Conservation (phyloP, 2,888 invertebrate genomes). For the Meta bourneti region DNA sequence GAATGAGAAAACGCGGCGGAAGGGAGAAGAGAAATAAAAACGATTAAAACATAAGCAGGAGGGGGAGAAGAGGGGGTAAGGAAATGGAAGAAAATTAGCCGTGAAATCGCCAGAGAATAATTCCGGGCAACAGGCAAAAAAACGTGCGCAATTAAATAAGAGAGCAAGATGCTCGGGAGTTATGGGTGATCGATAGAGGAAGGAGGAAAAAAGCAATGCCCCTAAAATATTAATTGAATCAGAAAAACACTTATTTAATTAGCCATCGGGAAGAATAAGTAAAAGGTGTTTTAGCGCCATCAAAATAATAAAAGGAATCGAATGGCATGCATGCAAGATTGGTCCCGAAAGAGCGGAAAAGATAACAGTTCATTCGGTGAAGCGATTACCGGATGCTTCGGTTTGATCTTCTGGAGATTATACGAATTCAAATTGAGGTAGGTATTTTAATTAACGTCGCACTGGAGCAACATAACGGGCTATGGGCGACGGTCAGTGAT, state of each 20-base stretch:
- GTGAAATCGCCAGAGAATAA: slow-evolving; percentile 56
- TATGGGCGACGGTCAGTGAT: no score
- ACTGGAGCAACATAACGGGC: no score
- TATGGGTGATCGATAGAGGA: neutral
- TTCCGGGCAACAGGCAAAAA: neutral
- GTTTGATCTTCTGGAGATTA: no score
- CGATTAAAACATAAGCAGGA: slow-evolving; percentile 1
- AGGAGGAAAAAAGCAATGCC: neutral
- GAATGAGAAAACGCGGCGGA: neutral
- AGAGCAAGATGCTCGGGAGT: neutral
- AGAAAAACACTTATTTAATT: slow-evolving; percentile 1
- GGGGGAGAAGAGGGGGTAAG: neutral
- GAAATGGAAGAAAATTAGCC: slow-evolving; percentile 50
- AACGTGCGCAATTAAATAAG: slow-evolving; percentile 5
- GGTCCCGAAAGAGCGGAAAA: no score
- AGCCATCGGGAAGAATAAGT: neutral
- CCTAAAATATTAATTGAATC: slow-evolving; percentile 1
- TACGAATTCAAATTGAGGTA: no score
- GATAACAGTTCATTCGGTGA: no score
- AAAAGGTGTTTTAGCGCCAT: neutral
- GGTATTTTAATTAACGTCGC: no score
- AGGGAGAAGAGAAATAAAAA: neutral
- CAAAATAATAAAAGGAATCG: neutral
- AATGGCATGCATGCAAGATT: neutral
- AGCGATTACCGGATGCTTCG: no score